Percentiles rank a stretch among this genome's conserved stretches.
Evolutionary conservation across 2,113 vertebrate genomes (phyloP).

Genomic region (Emydura subglobosa): DNA sequence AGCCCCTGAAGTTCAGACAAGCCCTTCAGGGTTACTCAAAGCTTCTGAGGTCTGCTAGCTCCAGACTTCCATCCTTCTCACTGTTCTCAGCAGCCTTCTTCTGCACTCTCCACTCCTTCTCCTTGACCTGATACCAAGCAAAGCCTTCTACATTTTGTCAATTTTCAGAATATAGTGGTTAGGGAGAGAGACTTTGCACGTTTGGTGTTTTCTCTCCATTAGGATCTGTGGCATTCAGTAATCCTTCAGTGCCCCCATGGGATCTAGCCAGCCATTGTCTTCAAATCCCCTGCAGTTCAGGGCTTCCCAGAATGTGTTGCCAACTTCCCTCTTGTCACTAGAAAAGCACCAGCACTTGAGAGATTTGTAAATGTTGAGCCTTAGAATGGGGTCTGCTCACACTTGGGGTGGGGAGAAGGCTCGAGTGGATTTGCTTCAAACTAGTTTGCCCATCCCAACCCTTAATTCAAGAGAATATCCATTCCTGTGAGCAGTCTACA

Average conservation of each 20-base stretch:
- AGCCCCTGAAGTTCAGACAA: conserved; percentile 51
- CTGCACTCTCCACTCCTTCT: background rate
- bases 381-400: background rate
- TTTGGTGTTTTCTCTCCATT: background rate
- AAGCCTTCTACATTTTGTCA: background rate
- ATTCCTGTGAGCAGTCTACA: background rate
- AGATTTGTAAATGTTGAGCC: background rate
- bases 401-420: background rate
- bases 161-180: background rate
- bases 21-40: conserved; percentile 31
- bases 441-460: background rate
- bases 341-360: background rate
- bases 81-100: background rate
- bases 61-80: conserved; percentile 21
- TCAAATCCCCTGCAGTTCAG: background rate
- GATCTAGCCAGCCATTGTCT: background rate
- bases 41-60: background rate
- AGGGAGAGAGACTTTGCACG: background rate
- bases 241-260: background rate
- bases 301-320: background rate
- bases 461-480: conserved; percentile 21
- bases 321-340: background rate
- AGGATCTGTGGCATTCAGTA: background rate
- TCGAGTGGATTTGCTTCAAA: background rate
- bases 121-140: background rate